Percentiles rank a stretch among this genome's conserved stretches.
phyloP scores from a whole-genome alignment of 2,797 vertebrate genomes.

The Chiloscyllium punctatum region DNA sequence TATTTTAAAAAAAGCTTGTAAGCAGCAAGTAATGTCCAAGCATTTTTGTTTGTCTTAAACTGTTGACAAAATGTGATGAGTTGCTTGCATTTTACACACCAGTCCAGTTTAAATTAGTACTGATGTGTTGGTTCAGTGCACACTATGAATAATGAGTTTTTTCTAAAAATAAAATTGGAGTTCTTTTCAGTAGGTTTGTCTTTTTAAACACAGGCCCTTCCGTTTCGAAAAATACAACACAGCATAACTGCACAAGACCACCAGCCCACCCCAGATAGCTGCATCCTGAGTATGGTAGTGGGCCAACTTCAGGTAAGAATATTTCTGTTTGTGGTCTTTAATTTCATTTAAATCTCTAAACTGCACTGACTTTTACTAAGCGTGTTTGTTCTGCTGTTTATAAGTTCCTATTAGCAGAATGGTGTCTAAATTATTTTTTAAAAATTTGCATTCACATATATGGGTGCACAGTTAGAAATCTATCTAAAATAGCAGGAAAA shows the following conservation, averaged over 20 bases:
- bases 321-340: slow-evolving; percentile 1
- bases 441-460: not conserved
- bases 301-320: slow-evolving; percentile 91
- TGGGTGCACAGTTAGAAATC: not conserved
- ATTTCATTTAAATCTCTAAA: not conserved
- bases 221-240: slow-evolving; percentile 96
- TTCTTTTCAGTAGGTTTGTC: slow-evolving; percentile 24
- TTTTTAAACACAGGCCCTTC: slow-evolving; percentile 74
- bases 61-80: not conserved
- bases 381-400: not conserved
- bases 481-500: not conserved
- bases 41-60: not conserved
- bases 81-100: not conserved
- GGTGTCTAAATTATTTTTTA: not conserved
- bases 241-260: slow-evolving; percentile 98
- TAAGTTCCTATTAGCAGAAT: not conserved
- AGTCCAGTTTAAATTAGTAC: not conserved
- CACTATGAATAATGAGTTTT: not conserved
- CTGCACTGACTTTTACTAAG: not conserved
- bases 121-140: not conserved
- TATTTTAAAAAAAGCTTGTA: not conserved
- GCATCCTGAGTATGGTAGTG: slow-evolving; percentile 98
- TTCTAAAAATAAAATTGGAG: not conserved
- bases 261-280: slow-evolving; percentile 93
- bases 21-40: not conserved